phyloP scores from a whole-genome alignment of 2,888 invertebrate species.

The Phyto melanocephala region DNA sequence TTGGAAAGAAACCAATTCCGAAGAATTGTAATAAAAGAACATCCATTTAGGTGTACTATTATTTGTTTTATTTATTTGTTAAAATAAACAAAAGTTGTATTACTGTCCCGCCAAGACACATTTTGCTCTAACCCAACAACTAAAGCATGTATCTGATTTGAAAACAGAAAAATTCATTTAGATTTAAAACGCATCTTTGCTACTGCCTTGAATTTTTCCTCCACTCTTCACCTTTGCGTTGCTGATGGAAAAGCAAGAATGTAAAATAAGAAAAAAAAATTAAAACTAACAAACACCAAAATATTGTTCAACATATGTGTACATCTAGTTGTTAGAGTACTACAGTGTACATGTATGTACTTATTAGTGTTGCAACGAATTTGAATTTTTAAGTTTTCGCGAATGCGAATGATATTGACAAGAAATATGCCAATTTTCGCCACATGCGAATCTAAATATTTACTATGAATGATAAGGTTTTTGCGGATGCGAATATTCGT shows the following conservation, averaged over 20 bases:
- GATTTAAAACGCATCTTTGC: background rate
- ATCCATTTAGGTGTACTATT: no score
- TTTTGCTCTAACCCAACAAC: background rate
- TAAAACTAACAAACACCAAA: slow-evolving; percentile 5
- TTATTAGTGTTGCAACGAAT: no score
- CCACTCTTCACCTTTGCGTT: background rate
- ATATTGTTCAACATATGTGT: slow-evolving; percentile 2
- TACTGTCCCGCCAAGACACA: background rate
- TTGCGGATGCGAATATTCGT: no score
- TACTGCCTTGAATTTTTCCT: background rate
- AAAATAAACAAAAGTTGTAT: no score
- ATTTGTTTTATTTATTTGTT: no score
- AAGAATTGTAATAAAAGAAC: no score
- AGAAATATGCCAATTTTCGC: no score
- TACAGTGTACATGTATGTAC: no score
- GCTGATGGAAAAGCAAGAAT: background rate
- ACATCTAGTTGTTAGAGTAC: background rate
- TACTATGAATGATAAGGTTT: no score
- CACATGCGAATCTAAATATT: no score
- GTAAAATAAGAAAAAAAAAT: background rate
- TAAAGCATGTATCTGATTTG: background rate
- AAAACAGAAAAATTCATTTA: slow-evolving; percentile 18
- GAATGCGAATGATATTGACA: no score
- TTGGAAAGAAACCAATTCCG: background rate
- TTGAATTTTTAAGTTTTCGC: no score